Base-by-base conservation (phyloP, 2,113 vertebrate species). In the Dolichotis patagonum region DNA sequence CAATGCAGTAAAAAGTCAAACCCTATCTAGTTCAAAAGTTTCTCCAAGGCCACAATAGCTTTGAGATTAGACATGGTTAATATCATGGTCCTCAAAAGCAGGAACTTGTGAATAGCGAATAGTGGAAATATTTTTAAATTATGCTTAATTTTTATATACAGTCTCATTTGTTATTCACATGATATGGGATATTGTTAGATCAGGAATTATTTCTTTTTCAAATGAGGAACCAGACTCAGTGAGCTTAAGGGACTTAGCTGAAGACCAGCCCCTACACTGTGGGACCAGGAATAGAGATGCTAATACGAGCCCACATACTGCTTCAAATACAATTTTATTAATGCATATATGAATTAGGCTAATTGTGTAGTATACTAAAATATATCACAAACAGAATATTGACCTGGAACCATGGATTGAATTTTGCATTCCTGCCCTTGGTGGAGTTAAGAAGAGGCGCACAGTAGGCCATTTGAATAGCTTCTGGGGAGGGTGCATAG, bases 161-260 rank as follows among this genome's bases (percentile, higher is more conserved):
- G 17, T 56, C 30, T 84, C 63, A 38, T 93, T 92, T 95, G 28
- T 81, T 96, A 30, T 87, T 78, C 28, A 71, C 1, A 26, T 83
- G 60, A 41, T 41, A 17, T 30, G 26, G 2, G 2, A 1, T 69
- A 0, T 80, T 41, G 19, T 41, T 20, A 77, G 13, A 32, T 69
- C 14, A 84, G 80, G 52, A 58, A 95, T 85, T 85, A n/a, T 19
- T 95, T 95, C 35, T 75, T 80, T 93, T 22, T 67, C 32, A 26
- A 81, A 26, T 71, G 63, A 85, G 54, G 58, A 93, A 71, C 80
- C 7, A 84, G 60, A n/a, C 11, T 28, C n/a, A 0, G 32, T 91
- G 35, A 58, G 4, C 22, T 65, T 81, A 49, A 38, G 28, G 17
- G 19, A 69, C 62, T 65, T 92, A 35, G 49, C 38, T 13, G n/a